phyloP scores from a whole-genome alignment of 2,113 vertebrate species.

The Boleophthalmus pectinirostris region DNA sequence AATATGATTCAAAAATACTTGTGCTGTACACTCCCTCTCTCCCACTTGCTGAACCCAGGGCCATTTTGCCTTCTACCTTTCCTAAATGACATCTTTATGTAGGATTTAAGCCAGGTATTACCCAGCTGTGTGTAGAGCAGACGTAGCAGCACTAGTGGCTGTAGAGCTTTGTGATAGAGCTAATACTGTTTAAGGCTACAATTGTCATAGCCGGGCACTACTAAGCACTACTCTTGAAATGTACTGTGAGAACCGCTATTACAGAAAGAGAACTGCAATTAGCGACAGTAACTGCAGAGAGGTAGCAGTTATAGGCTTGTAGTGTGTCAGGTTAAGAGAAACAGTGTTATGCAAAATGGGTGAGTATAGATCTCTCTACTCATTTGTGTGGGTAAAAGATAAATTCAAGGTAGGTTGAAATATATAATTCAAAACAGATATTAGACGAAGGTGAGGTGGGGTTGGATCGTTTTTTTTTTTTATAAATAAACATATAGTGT shows the following conservation, averaged over 20 bases:
- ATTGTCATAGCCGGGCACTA: not conserved
- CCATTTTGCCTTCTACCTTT: slow-evolving; percentile 32
- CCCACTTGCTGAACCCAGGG: slow-evolving; percentile 50
- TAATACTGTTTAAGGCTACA: not conserved
- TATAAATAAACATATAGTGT: too few relatives aligned
- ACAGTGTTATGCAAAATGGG: not conserved
- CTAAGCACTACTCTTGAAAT: not conserved
- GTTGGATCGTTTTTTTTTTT: too few relatives aligned
- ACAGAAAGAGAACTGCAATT: not conserved
- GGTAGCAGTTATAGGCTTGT: not conserved
- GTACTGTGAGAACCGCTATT: not conserved
- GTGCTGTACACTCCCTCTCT: slow-evolving; percentile 40
- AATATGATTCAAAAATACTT: too few relatives aligned
- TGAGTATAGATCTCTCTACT: not conserved
- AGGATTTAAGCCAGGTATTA: slow-evolving; percentile 9
- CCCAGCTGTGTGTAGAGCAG: not conserved
- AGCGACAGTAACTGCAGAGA: not conserved
- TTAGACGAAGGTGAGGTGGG: too few relatives aligned
- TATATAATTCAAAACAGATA: too few relatives aligned
- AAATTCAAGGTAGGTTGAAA: not conserved
- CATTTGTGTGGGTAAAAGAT: not conserved
- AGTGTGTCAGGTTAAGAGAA: not conserved
- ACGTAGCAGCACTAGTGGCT: not conserved
- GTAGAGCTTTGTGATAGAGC: not conserved
- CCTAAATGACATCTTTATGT: slow-evolving; percentile 39